Evolutionary conservation across 2,113 vertebrate genomes (phyloP).

Genomic region (Henicopernis longicauda): DNA sequence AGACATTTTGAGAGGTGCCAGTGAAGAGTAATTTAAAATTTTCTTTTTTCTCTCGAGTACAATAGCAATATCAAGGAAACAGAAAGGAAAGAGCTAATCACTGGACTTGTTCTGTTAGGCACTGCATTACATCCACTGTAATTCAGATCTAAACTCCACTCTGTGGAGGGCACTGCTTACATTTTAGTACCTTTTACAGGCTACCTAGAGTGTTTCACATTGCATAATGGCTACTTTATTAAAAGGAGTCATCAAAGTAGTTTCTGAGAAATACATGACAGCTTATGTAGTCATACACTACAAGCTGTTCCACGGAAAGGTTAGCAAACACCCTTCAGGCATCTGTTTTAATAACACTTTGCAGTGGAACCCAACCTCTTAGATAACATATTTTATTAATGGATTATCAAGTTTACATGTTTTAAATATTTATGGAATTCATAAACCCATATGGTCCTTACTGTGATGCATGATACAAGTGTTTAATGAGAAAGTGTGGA

Average conservation of each 20-base stretch:
- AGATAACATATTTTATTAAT: conserved; percentile 34
- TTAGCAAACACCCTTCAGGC: not conserved
- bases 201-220: not conserved
- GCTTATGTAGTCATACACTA: not conserved
- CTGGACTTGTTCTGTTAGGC: not conserved
- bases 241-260: not conserved
- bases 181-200: not conserved
- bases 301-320: not conserved
- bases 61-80: not conserved
- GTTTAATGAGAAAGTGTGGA: not conserved
- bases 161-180: not conserved
- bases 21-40: not conserved
- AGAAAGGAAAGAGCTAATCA: not conserved
- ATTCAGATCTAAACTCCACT: not conserved
- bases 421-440: conserved; percentile 28
- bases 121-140: not conserved
- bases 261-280: not conserved
- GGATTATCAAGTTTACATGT: not conserved
- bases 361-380: not conserved
- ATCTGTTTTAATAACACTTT: not conserved
- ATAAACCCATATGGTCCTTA: not conserved
- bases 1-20: not conserved
- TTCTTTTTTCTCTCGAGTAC: not conserved
- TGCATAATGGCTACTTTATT: not conserved
- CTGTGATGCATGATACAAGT: not conserved